Evolutionary conservation across 30 jellyfish, hydroid and myxozoan species (phyloP).

Genomic region (Hydractinia echinata): DNA sequence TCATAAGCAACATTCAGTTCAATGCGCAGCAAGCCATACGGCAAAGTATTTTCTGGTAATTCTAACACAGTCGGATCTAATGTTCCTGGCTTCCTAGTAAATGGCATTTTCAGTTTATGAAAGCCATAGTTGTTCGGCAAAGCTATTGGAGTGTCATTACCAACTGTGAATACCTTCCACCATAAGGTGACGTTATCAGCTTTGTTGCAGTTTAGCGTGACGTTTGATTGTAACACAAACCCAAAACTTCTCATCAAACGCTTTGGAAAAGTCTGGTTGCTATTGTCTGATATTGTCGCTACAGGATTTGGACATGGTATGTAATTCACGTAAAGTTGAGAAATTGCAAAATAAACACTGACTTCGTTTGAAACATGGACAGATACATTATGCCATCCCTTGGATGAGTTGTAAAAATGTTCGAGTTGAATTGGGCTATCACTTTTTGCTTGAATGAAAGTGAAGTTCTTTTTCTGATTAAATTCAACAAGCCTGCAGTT

Average conservation of each 20-base stretch:
- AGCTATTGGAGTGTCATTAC: background rate
- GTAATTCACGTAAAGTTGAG: constrained; percentile 41
- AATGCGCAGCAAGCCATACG: constrained; percentile 51
- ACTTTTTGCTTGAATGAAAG: background rate
- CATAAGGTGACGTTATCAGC: constrained; percentile 62
- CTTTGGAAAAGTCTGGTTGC: constrained; percentile 29
- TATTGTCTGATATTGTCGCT: constrained; percentile 41
- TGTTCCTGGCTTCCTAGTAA: constrained; percentile 36
- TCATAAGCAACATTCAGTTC: constrained; percentile 47
- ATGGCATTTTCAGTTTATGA: constrained; percentile 52
- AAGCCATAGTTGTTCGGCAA: constrained; percentile 1
- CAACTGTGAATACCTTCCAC: constrained; percentile 50
- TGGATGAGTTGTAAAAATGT: background rate
- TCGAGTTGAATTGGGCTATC: background rate
- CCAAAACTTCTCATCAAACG: constrained; percentile 31
- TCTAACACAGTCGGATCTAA: constrained; percentile 56
- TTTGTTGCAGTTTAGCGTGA: constrained; percentile 48
- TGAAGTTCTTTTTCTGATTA: background rate
- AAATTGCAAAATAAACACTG: constrained; percentile 33
- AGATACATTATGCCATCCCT: constrained; percentile 50
- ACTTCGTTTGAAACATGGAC: constrained; percentile 49
- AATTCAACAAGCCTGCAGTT: background rate
- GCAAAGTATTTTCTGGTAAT: constrained; percentile 49
- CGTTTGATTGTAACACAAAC: constrained; percentile 62
- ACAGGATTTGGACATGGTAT: constrained; percentile 74